Evolutionary conservation across 2,888 invertebrate genomes (phyloP).

Genomic region (Sesamia inferens): DNA sequence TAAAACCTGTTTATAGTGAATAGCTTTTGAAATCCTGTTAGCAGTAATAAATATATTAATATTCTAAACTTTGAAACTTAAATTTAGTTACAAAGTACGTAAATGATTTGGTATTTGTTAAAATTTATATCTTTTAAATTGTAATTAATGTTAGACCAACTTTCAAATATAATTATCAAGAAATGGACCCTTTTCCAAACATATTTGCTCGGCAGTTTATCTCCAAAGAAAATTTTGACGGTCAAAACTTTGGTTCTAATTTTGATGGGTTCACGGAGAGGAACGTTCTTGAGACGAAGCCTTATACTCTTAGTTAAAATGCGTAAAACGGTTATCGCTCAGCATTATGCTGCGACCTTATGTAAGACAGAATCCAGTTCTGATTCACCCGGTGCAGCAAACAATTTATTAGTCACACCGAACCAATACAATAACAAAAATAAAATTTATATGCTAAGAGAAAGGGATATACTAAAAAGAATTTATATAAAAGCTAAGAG

Average conservation of each 20-base stretch:
- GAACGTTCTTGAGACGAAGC: conserved; percentile 9
- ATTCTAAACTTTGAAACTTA: neutral
- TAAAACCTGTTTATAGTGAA: neutral
- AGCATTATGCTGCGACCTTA: too few relatives aligned
- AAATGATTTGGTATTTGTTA: conserved; percentile 6
- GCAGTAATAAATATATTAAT: neutral
- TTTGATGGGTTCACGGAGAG: conserved; percentile 12
- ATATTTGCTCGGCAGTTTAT: conserved; percentile 19
- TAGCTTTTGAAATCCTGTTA: neutral
- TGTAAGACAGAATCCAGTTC: too few relatives aligned
- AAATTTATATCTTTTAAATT: neutral
- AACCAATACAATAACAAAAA: too few relatives aligned
- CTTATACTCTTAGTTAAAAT: conserved; percentile 14
- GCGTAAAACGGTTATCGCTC: neutral
- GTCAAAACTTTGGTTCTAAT: conserved; percentile 23
- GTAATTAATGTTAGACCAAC: neutral
- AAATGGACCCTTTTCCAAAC: conserved; percentile 9
- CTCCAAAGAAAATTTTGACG: conserved; percentile 15
- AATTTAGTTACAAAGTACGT: conserved; percentile 10
- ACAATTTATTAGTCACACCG: too few relatives aligned
- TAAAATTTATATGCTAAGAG: too few relatives aligned
- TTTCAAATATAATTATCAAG: conserved; percentile 20
- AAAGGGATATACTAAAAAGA: too few relatives aligned
- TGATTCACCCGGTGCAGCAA: too few relatives aligned
- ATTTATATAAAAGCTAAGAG: too few relatives aligned